Conservation (phyloP, 2,888 invertebrate genomes). For the Phortica okadai region DNA sequence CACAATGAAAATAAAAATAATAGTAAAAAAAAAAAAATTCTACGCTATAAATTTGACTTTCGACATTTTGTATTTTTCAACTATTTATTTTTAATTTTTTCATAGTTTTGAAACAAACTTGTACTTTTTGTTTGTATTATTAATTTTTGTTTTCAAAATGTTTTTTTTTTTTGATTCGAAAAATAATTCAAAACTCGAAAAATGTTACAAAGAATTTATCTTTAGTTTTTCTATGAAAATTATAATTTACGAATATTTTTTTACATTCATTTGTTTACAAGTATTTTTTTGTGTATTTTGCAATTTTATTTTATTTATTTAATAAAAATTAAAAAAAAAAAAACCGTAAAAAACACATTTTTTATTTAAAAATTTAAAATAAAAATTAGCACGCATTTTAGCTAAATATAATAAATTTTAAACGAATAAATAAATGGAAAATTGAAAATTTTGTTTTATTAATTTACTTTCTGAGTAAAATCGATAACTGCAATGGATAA, state of each 20-base stretch:
- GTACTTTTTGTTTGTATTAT: background rate
- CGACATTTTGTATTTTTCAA: no score
- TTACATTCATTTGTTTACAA: background rate
- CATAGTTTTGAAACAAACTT: no score
- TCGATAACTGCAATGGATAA: background rate
- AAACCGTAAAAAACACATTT: background rate
- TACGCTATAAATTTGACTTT: no score
- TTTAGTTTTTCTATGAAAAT: no score
- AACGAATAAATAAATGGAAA: background rate
- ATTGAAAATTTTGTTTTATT: background rate
- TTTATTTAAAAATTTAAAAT: background rate
- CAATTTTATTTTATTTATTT: slow-evolving; percentile 13
- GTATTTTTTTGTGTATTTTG: background rate
- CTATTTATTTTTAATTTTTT: no score
- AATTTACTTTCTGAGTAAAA: background rate
- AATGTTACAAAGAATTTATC: no score
- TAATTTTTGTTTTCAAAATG: background rate
- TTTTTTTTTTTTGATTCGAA: no score
- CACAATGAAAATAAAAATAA: no score
- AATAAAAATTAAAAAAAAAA: slow-evolving; percentile 2
- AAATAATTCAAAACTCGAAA: no score
- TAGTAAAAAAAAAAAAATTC: no score
- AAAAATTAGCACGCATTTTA: background rate
- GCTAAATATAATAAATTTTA: background rate
- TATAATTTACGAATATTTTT: background rate